Evolutionary conservation across 2,113 vertebrate genomes (phyloP).

Genomic region (Zosterops hypoxanthus): DNA sequence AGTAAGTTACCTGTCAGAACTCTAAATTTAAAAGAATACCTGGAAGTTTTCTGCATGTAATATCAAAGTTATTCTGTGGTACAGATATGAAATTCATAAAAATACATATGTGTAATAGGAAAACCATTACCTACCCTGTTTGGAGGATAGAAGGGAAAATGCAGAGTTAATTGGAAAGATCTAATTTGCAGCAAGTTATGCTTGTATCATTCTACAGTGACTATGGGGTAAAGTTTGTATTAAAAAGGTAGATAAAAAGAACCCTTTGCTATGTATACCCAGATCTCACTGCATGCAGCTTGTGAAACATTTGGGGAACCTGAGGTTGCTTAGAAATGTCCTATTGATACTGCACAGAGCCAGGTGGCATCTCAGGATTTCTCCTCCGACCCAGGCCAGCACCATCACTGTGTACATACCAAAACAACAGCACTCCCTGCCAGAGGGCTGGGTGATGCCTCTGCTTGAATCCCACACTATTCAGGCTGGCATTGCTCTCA

Average conservation of each 20-base stretch:
- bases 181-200: background rate
- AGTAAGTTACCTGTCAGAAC: background rate
- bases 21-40: background rate
- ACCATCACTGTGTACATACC: background rate
- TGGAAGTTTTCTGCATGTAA: background rate
- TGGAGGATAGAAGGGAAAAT: background rate
- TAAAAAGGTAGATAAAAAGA: background rate
- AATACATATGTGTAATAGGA: background rate
- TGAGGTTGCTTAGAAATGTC: background rate
- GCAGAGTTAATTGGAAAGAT: background rate
- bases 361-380: accelerated
- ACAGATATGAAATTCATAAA: background rate
- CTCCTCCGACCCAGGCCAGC: background rate
- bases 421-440: background rate
- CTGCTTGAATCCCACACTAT: background rate
- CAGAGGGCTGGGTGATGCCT: background rate
- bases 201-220: background rate
- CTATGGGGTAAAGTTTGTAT: background rate
- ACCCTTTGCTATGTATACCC: accelerated
- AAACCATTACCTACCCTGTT: background rate
- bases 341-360: accelerated
- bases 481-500: background rate
- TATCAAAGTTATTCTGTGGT: background rate
- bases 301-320: background rate
- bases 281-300: background rate